phyloP scores from a whole-genome alignment of 2,888 invertebrate genomes.

The Apodemia zela region DNA sequence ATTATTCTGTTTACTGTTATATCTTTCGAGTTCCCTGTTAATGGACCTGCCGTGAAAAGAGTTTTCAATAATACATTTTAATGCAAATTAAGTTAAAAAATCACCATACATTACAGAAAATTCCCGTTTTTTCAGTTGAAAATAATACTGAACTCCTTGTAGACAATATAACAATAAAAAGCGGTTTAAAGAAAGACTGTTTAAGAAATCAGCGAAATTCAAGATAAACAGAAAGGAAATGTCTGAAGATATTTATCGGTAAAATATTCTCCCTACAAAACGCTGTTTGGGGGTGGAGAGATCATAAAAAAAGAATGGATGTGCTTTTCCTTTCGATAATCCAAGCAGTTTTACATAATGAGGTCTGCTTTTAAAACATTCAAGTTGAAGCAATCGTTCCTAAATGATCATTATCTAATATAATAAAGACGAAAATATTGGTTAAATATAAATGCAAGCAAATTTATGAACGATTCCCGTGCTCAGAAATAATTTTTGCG shows the following conservation, averaged over 20 bases:
- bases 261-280: constrained; percentile 63
- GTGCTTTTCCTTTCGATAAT: constrained; percentile 41
- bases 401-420: not conserved
- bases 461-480: too few species aligned
- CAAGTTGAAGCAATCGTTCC: not conserved
- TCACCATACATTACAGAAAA: not conserved
- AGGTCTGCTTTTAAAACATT: constrained; percentile 21
- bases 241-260: constrained; percentile 71
- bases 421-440: too few species aligned
- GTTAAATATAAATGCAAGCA: too few species aligned
- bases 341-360: constrained; percentile 35
- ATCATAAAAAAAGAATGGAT: constrained; percentile 57
- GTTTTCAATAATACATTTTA: not conserved
- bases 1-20: too few species aligned
- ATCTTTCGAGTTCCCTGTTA: too few species aligned
- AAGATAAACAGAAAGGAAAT: constrained; percentile 68
- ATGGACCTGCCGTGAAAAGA: not conserved
- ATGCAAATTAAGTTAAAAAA: not conserved
- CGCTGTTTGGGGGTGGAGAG: constrained; percentile 42
- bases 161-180: constrained; percentile 42
- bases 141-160: constrained; percentile 23
- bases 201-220: constrained; percentile 69
- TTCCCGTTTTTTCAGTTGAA: not conserved
- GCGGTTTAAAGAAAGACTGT: constrained; percentile 63
- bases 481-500: too few species aligned